Evolutionary conservation across 2,797 vertebrate species (phyloP).

Genomic region (Tokudaia muenninki): DNA sequence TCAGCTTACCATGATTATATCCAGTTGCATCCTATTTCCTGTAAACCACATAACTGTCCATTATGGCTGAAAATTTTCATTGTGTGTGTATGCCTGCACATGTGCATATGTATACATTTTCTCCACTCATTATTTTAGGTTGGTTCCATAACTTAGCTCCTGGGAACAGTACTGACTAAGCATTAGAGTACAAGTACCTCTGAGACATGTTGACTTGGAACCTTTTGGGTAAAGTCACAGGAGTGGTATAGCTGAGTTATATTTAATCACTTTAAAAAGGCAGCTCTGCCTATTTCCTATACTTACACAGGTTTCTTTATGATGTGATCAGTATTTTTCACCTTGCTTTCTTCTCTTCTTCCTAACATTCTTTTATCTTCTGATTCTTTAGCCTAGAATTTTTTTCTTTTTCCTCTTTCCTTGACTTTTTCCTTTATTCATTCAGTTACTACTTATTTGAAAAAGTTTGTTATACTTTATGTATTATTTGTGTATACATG

Average conservation of each 20-base stretch:
- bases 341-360: background rate
- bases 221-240: background rate
- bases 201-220: background rate
- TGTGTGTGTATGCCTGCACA: background rate
- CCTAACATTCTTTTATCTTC: background rate
- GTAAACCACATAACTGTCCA: background rate
- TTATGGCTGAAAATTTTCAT: background rate
- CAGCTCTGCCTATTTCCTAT: background rate
- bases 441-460: background rate
- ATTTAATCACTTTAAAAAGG: background rate
- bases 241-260: background rate
- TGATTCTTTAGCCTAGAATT: background rate
- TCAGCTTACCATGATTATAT: background rate
- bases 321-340: background rate
- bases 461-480: background rate
- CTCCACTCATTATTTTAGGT: background rate
- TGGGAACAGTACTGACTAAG: background rate
- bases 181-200: background rate
- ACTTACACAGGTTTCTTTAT: background rate
- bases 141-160: background rate
- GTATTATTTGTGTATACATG: background rate
- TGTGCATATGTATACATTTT: background rate
- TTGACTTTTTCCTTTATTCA: background rate
- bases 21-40: background rate
- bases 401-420: background rate